These are phyloP conservation scores for Tetrao urogallus DNA, from an alignment of 2,113 vertebrate species.

Conservation along the genomic window DNA sequence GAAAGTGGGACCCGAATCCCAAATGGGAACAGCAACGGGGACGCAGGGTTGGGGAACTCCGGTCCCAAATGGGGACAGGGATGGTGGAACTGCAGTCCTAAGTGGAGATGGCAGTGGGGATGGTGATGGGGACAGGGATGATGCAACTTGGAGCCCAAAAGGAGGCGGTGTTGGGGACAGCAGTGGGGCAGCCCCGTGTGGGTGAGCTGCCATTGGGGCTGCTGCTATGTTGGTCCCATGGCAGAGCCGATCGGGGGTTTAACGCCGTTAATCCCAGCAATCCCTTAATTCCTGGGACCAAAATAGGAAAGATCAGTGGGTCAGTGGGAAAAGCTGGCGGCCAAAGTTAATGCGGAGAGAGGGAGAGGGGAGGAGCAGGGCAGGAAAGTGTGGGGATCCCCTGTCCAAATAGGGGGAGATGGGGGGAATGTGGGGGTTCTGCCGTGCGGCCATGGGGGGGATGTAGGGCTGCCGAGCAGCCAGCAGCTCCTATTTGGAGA, in stretches of 20 bases:
- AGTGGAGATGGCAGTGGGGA: too few species aligned
- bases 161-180: too few species aligned
- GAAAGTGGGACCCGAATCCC: too few species aligned
- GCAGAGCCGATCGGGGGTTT: constrained; percentile 47
- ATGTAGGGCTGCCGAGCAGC: rapidly evolving
- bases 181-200: neutral
- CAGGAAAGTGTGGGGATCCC: neutral
- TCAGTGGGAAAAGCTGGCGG: constrained; percentile 70
- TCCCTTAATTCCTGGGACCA: constrained; percentile 60
- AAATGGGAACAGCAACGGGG: too few species aligned
- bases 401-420: too few species aligned
- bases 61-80: too few species aligned
- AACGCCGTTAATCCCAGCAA: constrained; percentile 63
- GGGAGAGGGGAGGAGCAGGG: neutral
- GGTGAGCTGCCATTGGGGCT: rapidly evolving
- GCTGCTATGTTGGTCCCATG: neutral
- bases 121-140: too few species aligned
- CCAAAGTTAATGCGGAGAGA: constrained; percentile 51
- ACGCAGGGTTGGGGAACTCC: too few species aligned
- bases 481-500: rapidly evolving
- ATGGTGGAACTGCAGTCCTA: too few species aligned
- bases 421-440: neutral
- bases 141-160: too few species aligned
- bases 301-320: constrained; percentile 76
- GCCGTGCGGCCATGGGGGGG: neutral